A percentile compares a stretch with the other conserved stretches of the same genome.
These are phyloP conservation scores for Drosophila kambysellisi DNA, from an alignment of 2,888 invertebrate genomes.

Conservation along the genomic window DNA sequence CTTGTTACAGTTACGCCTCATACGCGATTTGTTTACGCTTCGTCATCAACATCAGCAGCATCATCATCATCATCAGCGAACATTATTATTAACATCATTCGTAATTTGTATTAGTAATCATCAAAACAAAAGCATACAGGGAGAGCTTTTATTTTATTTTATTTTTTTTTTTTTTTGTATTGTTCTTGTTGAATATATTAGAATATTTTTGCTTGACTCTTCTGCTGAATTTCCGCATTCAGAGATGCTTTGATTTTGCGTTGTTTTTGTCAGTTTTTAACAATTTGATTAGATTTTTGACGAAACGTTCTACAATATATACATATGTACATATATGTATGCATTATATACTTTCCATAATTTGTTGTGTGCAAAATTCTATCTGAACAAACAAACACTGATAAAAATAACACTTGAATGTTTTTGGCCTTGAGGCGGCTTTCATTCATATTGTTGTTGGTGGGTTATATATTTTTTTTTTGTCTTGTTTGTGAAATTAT, in stretches of 20 bases:
- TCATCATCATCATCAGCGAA: neutral
- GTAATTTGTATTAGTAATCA: slow-evolving; percentile 8
- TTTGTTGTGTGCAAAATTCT: slow-evolving; percentile 31
- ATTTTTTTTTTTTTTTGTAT: slow-evolving; percentile 11
- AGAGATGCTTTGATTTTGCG: slow-evolving; percentile 28
- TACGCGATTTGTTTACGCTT: slow-evolving; percentile 38
- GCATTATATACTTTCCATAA: slow-evolving; percentile 39
- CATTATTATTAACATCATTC: slow-evolving; percentile 1
- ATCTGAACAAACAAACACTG: slow-evolving; percentile 29
- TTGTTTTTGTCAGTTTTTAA: slow-evolving; percentile 42
- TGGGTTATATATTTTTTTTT: neutral
- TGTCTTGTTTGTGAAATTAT: neutral
- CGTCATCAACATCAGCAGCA: slow-evolving; percentile 19
- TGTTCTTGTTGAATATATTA: slow-evolving; percentile 39
- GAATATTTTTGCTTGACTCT: slow-evolving; percentile 51
- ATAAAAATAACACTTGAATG: slow-evolving; percentile 39
- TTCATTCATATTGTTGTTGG: slow-evolving; percentile 17
- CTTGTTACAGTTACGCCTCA: slow-evolving; percentile 15
- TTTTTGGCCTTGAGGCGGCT: slow-evolving; percentile 37
- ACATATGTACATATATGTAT: neutral
- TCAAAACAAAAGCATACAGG: slow-evolving; percentile 21
- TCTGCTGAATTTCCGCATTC: slow-evolving; percentile 63
- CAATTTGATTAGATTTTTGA: slow-evolving; percentile 38
- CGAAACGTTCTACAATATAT: neutral
- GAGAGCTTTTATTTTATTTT: neutral